Base-by-base conservation (phyloP, 2,113 vertebrate species). In the Pseudopodoces humilis region DNA sequence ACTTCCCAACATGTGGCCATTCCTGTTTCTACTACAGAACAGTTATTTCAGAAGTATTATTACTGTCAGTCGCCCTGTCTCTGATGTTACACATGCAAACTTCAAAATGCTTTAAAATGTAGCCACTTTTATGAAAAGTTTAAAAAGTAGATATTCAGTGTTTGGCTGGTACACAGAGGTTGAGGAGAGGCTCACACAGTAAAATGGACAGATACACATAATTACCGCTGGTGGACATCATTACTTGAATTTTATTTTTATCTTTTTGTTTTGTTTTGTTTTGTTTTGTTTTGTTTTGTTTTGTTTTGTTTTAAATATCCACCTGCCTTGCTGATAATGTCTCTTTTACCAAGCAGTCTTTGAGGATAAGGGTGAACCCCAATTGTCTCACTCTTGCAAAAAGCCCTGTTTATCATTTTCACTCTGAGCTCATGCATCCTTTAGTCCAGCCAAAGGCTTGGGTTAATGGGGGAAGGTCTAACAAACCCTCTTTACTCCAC, bases 401-500 rank as follows among this genome's bases (percentile, higher is more conserved):
- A 81, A 91, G 7, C 3, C 6, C 5, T 47, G 8, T 70, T 90
- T 58, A 47, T n/a, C 44, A 24, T 77, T 70, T 39, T 39, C 39
- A 11, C 24, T 62, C 22, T 33, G 65, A 65, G n/a, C 63, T 91
- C 70, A 27, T 0, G 1, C 50, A 90, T 82, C 55, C 47, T 89
- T 90, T n/a, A 83, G 71, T 52, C 84, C 82, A 84, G 64, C 22
- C 49, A 44, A 80, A 93, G 30, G n/a, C 68, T 80, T 86, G 86
- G 76, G 78, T 80, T 96, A 63, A 80, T 55, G 88, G 69, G 72
- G 37, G 55, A 78, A 83, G 52, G 65, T 77, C 58, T 95, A 90
- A 77, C 62, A 94, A 90, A 96, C 33, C 68, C 37, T 52, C 12
- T 17, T 92, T 95, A 77, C 81, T 93, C 95, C 89, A 90, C 13